These are phyloP conservation scores for Synanthedon formicaeformis DNA, from an alignment of 2,888 invertebrate genomes.

Conservation along the genomic window DNA sequence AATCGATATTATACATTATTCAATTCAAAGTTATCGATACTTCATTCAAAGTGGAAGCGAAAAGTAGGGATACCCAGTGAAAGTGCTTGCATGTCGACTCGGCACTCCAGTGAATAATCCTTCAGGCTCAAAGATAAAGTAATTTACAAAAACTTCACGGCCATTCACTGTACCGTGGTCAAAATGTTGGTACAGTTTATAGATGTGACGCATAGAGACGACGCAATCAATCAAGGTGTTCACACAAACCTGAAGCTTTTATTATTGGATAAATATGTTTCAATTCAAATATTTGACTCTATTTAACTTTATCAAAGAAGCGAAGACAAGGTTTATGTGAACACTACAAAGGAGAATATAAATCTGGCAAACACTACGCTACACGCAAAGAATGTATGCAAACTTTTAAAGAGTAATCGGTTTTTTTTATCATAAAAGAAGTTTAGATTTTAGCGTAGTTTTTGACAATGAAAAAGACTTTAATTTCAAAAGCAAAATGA, in stretches of 20 bases:
- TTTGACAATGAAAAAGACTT: not conserved
- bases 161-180: too few relatives aligned
- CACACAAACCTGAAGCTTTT: slow-evolving; percentile 44
- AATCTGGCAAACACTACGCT: not conserved
- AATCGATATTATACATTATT: too few relatives aligned
- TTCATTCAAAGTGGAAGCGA: too few relatives aligned
- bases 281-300: slow-evolving; percentile 25
- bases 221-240: slow-evolving; percentile 44
- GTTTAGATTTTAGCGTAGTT: not conserved
- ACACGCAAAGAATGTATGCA: not conserved
- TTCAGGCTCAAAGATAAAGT: too few relatives aligned
- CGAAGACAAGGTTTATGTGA: slow-evolving; percentile 20
- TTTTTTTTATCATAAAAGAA: not conserved
- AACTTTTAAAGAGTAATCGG: too few relatives aligned
- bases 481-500: too few relatives aligned
- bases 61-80: too few relatives aligned
- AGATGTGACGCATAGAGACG: slow-evolving; percentile 15
- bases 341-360: slow-evolving; percentile 14
- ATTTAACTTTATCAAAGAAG: slow-evolving; percentile 2
- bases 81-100: too few relatives aligned
- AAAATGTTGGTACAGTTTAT: too few relatives aligned
- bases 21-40: too few relatives aligned
- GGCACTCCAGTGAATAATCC: too few relatives aligned
- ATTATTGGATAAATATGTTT: slow-evolving; percentile 40
- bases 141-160: too few relatives aligned